phyloP scores from a whole-genome alignment of 1,140 invertebrate genomes.

The Drosophila nasuta region DNA sequence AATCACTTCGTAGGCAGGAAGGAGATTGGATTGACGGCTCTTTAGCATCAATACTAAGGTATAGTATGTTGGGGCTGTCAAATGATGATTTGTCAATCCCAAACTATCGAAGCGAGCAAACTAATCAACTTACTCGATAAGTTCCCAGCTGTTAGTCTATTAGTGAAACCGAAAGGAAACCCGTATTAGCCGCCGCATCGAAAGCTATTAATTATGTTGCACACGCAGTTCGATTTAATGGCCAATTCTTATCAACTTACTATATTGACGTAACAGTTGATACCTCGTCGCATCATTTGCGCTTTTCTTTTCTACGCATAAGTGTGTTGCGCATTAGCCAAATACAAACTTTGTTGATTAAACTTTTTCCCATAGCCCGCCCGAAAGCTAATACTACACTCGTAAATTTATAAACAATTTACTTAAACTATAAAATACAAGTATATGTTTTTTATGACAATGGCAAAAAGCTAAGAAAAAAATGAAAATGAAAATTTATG shows the following conservation, averaged over 20 bases:
- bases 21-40: conserved; percentile 11
- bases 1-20: not conserved
- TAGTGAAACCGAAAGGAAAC: conserved; percentile 7
- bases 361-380: conserved; percentile 3
- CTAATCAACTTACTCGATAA: not conserved
- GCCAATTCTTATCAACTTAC: conserved; percentile 6
- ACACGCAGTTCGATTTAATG: conserved; percentile 14
- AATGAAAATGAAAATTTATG: conserved; percentile 5
- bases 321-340: not conserved
- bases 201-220: conserved; percentile 17
- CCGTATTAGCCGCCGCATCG: not conserved
- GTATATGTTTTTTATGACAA: not conserved
- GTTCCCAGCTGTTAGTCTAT: conserved; percentile 9
- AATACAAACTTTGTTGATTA: not conserved
- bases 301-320: not conserved
- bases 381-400: not conserved
- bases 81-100: conserved; percentile 29
- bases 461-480: not conserved
- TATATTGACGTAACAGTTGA: not conserved
- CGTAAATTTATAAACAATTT: conserved; percentile 2
- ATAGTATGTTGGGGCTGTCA: conserved; percentile 4
- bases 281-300: not conserved
- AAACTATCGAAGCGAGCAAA: conserved; percentile 3
- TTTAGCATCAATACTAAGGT: not conserved
- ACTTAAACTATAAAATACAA: conserved; percentile 3